Percentiles rank a stretch among this genome's conserved stretches.
phyloP scores from a whole-genome alignment of 1,140 invertebrate genomes.

The Achatina immaculata region DNA sequence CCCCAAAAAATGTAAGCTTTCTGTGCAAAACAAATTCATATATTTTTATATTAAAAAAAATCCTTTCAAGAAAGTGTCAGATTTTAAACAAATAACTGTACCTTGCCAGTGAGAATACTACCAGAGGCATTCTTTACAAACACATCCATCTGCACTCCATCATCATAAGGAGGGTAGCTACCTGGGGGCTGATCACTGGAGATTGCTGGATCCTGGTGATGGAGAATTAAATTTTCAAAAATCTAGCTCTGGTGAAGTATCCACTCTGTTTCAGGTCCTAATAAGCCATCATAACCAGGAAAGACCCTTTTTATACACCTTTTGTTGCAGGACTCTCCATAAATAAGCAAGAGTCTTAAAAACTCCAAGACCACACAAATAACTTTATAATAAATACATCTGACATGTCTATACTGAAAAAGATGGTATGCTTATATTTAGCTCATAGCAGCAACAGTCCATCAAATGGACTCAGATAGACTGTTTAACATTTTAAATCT shows the following conservation, averaged over 20 bases:
- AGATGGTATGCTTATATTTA: no score
- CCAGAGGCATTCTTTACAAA: constrained; percentile 61
- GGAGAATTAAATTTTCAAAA: neutral
- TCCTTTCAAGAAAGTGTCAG: no score
- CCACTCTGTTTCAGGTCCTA: neutral
- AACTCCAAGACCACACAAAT: no score
- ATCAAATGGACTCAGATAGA: no score
- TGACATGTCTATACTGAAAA: no score
- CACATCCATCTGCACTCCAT: constrained; percentile 57
- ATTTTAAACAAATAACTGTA: constrained; percentile 30
- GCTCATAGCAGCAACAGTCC: no score
- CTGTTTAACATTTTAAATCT: no score
- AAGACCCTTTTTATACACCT: neutral
- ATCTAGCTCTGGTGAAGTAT: neutral
- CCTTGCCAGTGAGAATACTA: constrained; percentile 60
- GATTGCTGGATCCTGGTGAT: constrained; percentile 68
- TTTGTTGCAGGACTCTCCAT: neutral
- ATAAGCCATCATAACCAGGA: neutral
- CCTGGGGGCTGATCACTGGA: constrained; percentile 53
- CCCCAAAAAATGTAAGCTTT: no score
- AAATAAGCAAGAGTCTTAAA: no score
- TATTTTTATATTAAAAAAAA: no score
- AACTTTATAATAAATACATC: no score
- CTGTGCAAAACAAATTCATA: no score
- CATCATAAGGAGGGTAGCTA: constrained; percentile 58